Evolutionary conservation across 2,888 invertebrate species (phyloP), one percentile per base, ranked within the genome.

Genomic region (Caenorhabditis auriculariae): DNA sequence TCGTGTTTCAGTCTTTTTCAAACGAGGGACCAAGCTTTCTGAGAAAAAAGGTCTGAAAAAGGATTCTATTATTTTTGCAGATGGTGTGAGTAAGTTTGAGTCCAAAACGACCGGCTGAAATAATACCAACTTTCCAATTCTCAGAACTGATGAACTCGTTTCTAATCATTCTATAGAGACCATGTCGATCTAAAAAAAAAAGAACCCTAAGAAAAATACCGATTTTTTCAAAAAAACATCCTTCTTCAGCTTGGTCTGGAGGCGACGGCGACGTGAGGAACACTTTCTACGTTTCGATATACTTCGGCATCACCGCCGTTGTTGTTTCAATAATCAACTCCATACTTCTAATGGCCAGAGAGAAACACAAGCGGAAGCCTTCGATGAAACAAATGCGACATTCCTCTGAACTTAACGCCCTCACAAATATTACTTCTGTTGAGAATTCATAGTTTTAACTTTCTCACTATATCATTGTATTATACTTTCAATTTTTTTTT

Each of bases 361-460:
- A 65, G 21, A 60, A 59, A 29, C 54, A 57, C 23, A 59, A 60
- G 47, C 54, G 65, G 42, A 60, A 57, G 39, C 65, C 68, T 19
- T 68, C 65, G 2, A 62, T 65, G 53, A 68, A 61, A 24, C 68
- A 65, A 28, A 68, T 68, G 68, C 54, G 58, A 23, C 64, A 68
- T 37, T 58, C 56, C 5, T 54, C 61, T 1, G 68, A 68, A 41
- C 41, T 68, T n/a, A 64, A 68, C 49, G 53, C 64, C 17, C 42
- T 68, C 32, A 50, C 41, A 38, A 55, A 62, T 43, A 64, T 64
- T 28, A 67, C 53, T 48, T 46, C 54, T 51, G 63, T 59, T 7
- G 67, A 68, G 46, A 61, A 56, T 35, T 58, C 57, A 39, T 62
- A 54, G n/a, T n/a, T n/a, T n/a, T n/a, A n/a, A n/a, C n/a, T n/a